These are phyloP conservation scores for Proisotoma minuta DNA, from an alignment of 2,888 invertebrate species.

Conservation along the genomic window DNA sequence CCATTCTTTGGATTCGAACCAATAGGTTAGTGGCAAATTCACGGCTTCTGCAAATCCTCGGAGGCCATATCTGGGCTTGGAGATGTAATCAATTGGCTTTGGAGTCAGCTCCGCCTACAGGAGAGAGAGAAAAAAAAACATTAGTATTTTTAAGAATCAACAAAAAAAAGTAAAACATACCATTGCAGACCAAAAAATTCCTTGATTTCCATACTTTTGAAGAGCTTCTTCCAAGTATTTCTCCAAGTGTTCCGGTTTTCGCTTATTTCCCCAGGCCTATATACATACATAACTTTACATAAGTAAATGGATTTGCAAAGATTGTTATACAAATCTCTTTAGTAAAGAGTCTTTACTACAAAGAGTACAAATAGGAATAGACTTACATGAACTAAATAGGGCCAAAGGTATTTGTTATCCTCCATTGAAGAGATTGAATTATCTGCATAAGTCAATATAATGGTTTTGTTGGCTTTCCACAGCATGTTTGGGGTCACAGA, in stretches of 20 bases:
- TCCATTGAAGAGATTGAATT: slow-evolving; percentile 25
- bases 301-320: neutral
- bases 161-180: too few species aligned
- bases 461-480: slow-evolving; percentile 34
- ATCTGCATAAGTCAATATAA: slow-evolving; percentile 37
- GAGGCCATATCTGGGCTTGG: slow-evolving; percentile 53
- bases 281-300: too few species aligned
- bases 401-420: slow-evolving; percentile 35
- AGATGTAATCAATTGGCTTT: slow-evolving; percentile 52
- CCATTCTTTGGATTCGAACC: slow-evolving; percentile 57
- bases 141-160: slow-evolving; percentile 15
- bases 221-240: slow-evolving; percentile 52
- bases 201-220: slow-evolving; percentile 24
- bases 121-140: slow-evolving; percentile 52
- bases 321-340: too few species aligned
- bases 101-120: slow-evolving; percentile 57
- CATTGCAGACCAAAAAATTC: slow-evolving; percentile 33
- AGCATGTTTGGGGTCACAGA: slow-evolving; percentile 33
- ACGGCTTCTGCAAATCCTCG: slow-evolving; percentile 53
- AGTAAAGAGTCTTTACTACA: too few species aligned
- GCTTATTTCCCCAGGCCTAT: slow-evolving; percentile 61
- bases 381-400: slow-evolving; percentile 35
- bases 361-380: too few species aligned
- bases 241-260: slow-evolving; percentile 56
- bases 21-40: slow-evolving; percentile 62